Evolutionary conservation across 2,797 vertebrate species (phyloP), one percentile per base, ranked within the genome.

Genomic region (Oryzias dopingdopingensis): DNA sequence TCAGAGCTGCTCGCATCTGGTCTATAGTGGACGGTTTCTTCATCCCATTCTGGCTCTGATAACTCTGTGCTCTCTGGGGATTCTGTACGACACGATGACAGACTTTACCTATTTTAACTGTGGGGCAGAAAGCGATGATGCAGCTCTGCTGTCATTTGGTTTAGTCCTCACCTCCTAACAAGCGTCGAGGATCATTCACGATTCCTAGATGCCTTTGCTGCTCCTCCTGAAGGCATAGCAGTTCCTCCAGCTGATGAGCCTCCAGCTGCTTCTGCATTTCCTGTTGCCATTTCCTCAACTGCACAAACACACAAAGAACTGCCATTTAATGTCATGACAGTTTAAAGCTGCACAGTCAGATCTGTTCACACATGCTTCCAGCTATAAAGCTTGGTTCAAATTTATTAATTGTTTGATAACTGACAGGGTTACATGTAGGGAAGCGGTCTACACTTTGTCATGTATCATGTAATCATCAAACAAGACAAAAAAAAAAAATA

Each of bases 251-350:
- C 88, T 97, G 96, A 53, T 96, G 93, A 48, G 89, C 92, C 85
- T 93, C 96, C 17, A 98, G 84, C 74, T 96, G 90, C 65, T 96
- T 91, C 76, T 97, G 95, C 89, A 96, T 96, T 76, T 92, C 93
- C 68, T 94, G 93, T 76, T 98, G 96, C 81, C 94, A 85, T 84
- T 93, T 93, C 77, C 92, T 97, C 72, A 98, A 81, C 96, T 98
- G 56, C 49, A 64, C 42, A 59, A 51, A 80, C 40, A 65, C 15
- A 62, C n/a, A 59, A 42, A 15, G 23, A 17, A 49, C 17, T n/a
- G 17, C 20, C 26, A 58, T 48, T 37, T 37, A 37, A 37, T 37
- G 10, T 12, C 32, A 12, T 12, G 8, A 10, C 3, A 37, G 8
- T 32, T 32, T 1, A 32, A 32, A 32, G 29, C 8, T 32, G 29